phyloP scores from a whole-genome alignment of 2,797 vertebrate species.

The Ceyx erithaca region DNA sequence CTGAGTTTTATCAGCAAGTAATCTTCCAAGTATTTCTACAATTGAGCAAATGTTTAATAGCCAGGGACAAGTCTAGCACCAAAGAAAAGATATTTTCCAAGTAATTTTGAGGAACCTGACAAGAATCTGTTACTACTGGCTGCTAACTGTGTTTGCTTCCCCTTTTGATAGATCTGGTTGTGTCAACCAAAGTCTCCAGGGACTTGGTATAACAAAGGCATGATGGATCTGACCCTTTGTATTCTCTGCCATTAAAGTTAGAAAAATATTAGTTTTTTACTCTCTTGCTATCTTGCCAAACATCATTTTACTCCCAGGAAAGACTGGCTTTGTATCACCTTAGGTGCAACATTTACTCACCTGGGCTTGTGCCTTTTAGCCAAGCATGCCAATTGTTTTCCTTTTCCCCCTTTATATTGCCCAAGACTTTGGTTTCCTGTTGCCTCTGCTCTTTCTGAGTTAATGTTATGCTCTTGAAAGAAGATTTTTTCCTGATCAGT shows the following conservation, averaged over 20 bases:
- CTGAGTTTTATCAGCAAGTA: not conserved
- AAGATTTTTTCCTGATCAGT: slow-evolving; percentile 25
- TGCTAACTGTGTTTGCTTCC: slow-evolving; percentile 27
- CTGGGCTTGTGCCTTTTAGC: not conserved
- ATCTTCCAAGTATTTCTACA: slow-evolving; percentile 7
- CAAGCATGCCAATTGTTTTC: not conserved
- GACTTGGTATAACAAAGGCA: slow-evolving; percentile 6
- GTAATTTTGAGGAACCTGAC: slow-evolving; percentile 19
- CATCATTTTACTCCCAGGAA: not conserved
- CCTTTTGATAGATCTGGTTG: slow-evolving; percentile 40
- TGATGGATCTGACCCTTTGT: slow-evolving; percentile 42
- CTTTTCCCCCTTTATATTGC: not conserved
- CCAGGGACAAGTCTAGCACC: slow-evolving; percentile 1
- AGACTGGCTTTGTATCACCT: not conserved
- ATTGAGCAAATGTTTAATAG: slow-evolving; percentile 21
- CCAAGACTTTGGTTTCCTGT: not conserved
- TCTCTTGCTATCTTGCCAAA: not conserved
- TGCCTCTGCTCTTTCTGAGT: not conserved
- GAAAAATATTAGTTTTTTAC: not conserved
- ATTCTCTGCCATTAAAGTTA: slow-evolving; percentile 33
- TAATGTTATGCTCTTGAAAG: not conserved
- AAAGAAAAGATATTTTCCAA: slow-evolving; percentile 21
- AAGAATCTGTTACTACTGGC: not conserved
- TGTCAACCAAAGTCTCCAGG: slow-evolving; percentile 9
- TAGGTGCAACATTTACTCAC: not conserved